Percentiles rank a stretch among this genome's conserved stretches.
Evolutionary conservation across 1,140 invertebrate genomes (phyloP).

Genomic region (Maniola jurtina): DNA sequence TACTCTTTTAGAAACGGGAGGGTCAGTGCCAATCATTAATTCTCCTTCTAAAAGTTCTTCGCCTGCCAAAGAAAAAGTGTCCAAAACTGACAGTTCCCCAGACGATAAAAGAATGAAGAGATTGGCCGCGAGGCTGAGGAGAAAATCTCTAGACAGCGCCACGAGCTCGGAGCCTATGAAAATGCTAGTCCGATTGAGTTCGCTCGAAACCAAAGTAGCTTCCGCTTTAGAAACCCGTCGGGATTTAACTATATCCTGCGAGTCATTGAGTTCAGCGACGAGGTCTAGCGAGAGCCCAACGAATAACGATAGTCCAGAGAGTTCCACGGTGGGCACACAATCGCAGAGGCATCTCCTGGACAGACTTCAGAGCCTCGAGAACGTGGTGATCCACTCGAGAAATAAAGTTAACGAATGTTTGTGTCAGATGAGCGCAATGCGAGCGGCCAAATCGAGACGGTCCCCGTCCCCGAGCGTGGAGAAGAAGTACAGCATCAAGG

Average conservation of each 20-base stretch:
- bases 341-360: slow-evolving; percentile 78
- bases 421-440: slow-evolving; percentile 79
- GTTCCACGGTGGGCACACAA: slow-evolving; percentile 56
- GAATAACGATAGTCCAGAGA: slow-evolving; percentile 57
- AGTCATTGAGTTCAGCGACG: slow-evolving; percentile 73
- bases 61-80: slow-evolving; percentile 75
- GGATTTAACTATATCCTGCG: slow-evolving; percentile 76
- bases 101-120: slow-evolving; percentile 79
- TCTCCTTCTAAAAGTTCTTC: slow-evolving; percentile 75
- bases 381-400: slow-evolving; percentile 79
- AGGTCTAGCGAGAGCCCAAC: slow-evolving; percentile 58
- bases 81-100: slow-evolving; percentile 74
- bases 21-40: slow-evolving; percentile 67
- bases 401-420: slow-evolving; percentile 77
- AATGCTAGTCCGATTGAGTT: slow-evolving; percentile 85
- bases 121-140: slow-evolving; percentile 78
- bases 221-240: slow-evolving; percentile 78
- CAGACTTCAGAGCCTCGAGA: slow-evolving; percentile 79
- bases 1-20: slow-evolving; percentile 80
- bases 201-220: slow-evolving; percentile 86
- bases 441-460: slow-evolving; percentile 76
- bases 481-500: slow-evolving; percentile 79
- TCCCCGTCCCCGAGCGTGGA: slow-evolving; percentile 81
- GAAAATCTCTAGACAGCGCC: slow-evolving; percentile 87
- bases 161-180: slow-evolving; percentile 88